Percentiles rank a stretch among this genome's conserved stretches.
phyloP scores from a whole-genome alignment of 2,797 vertebrate species.

The Melanotaenia trifasciata region DNA sequence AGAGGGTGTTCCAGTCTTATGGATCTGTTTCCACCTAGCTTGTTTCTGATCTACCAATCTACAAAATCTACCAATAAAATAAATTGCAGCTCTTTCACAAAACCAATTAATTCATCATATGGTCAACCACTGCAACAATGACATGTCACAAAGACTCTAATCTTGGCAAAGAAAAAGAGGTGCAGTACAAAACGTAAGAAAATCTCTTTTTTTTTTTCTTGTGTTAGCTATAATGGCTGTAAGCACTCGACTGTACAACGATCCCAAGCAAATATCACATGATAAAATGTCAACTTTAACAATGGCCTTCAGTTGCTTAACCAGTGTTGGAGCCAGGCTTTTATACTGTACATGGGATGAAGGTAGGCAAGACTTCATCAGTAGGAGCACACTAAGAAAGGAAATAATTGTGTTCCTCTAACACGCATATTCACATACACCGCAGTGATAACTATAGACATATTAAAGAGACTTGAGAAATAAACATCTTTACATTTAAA shows the following conservation, averaged over 20 bases:
- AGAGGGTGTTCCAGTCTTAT: slow-evolving; percentile 36
- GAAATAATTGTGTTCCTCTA: no score
- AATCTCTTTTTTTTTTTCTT: not conserved
- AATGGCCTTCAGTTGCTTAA: not conserved
- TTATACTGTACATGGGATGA: no score
- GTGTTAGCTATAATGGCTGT: slow-evolving; percentile 26
- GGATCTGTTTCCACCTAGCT: slow-evolving; percentile 39
- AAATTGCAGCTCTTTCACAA: slow-evolving; percentile 39
- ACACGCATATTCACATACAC: no score
- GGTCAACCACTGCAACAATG: slow-evolving; percentile 40
- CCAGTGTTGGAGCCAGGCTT: no score
- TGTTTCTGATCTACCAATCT: slow-evolving; percentile 33
- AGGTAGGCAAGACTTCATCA: no score
- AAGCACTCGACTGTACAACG: slow-evolving; percentile 12
- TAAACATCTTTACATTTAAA: no score
- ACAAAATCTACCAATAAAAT: slow-evolving; percentile 58
- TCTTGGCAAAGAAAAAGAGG: not conserved
- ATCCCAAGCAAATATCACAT: slow-evolving; percentile 15
- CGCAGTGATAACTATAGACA: no score
- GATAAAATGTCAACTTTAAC: slow-evolving; percentile 60
- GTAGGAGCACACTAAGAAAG: no score
- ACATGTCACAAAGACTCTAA: slow-evolving; percentile 25
- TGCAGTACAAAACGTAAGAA: not conserved
- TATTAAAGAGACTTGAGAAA: no score
- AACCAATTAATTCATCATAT: slow-evolving; percentile 50